phyloP scores from a whole-genome alignment of 2,113 vertebrate species.

The Motacilla alba region DNA sequence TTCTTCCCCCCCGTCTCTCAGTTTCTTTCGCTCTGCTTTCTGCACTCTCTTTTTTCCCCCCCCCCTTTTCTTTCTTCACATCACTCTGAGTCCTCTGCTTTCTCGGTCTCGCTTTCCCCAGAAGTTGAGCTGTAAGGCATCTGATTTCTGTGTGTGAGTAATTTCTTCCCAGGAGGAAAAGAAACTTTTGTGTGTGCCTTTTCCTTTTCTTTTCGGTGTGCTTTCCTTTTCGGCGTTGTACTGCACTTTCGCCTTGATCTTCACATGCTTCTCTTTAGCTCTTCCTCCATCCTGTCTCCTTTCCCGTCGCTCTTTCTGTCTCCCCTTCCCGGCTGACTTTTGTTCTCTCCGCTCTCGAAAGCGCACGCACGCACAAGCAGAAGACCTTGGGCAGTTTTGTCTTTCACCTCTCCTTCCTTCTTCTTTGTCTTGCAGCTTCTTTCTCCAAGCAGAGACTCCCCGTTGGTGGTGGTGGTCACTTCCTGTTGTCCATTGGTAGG shows the following conservation, averaged over 20 bases:
- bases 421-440: conserved; percentile 67
- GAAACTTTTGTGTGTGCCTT: conserved; percentile 35
- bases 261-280: neutral
- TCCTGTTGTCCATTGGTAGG: conserved; percentile 68
- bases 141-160: neutral
- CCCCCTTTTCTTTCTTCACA: neutral
- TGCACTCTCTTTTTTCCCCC: neutral
- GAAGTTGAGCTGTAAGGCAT: conserved; percentile 5
- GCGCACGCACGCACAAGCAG: neutral
- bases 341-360: conserved; percentile 51
- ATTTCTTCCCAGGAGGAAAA: conserved; percentile 3
- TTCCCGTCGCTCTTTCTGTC: neutral
- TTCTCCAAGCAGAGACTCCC: conserved; percentile 52
- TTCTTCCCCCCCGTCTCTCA: conserved; percentile 24
- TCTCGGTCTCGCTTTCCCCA: neutral
- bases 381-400: conserved; percentile 39
- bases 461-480: conserved; percentile 55
- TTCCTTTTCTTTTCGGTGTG: neutral
- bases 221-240: neutral
- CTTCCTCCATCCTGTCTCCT: conserved; percentile 11
- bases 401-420: conserved; percentile 59
- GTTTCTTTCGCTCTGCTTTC: conserved; percentile 50
- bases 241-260: neutral
- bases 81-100: neutral
- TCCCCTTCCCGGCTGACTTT: conserved; percentile 43